These are phyloP conservation scores for Elaphurus davidianus DNA, from an alignment of 2,113 vertebrate genomes.

Conservation along the genomic window DNA sequence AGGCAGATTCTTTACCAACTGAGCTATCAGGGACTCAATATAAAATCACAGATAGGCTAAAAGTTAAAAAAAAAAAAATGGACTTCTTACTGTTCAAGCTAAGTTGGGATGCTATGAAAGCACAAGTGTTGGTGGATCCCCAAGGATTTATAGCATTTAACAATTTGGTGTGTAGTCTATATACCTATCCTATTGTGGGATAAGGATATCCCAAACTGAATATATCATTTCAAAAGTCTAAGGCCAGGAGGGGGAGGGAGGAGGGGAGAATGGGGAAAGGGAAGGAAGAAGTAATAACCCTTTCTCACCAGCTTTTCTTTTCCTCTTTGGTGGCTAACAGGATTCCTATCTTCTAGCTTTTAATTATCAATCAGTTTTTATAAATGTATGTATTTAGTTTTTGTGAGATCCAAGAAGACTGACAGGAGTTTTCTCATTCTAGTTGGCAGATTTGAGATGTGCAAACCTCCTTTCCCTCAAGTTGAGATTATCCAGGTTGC, in stretches of 20 bases:
- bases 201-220: not conserved
- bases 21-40: not conserved
- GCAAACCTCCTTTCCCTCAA: not conserved
- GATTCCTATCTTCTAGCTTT: not conserved
- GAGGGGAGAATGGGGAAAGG: not conserved
- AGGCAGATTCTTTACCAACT: not conserved
- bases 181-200: not conserved
- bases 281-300: not conserved
- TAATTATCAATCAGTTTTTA: not conserved
- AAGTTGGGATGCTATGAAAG: not conserved
- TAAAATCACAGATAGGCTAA: not conserved
- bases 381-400: slow-evolving; percentile 1
- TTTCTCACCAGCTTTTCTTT: not conserved
- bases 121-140: not conserved
- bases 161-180: not conserved
- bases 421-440: not conserved
- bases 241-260: not conserved
- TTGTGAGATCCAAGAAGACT: not conserved
- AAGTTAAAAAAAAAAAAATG: not conserved
- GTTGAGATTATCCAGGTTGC: not conserved
- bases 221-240: not conserved
- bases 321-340: not conserved
- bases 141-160: not conserved
- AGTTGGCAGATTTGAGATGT: not conserved
- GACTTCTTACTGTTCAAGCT: not conserved